Percentiles rank a stretch among this genome's conserved stretches.
phyloP scores from a whole-genome alignment of 2,113 vertebrate species.

The Hypocryptadius cinnamomeus region DNA sequence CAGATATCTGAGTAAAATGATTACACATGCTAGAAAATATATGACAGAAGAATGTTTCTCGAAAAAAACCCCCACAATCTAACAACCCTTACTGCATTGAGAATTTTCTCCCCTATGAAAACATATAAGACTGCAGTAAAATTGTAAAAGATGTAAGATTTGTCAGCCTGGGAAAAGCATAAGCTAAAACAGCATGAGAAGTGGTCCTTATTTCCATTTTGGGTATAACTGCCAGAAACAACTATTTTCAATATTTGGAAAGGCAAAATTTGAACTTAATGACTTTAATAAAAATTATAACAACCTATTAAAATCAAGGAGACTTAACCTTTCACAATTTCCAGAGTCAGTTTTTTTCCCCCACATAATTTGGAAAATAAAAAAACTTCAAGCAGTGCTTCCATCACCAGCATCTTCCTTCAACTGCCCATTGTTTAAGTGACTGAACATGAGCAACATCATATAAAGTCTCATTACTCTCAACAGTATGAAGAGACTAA shows the following conservation, averaged over 20 bases:
- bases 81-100: neutral
- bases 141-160: neutral
- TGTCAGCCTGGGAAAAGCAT: neutral
- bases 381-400: neutral
- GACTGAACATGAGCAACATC: neutral
- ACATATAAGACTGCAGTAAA: neutral
- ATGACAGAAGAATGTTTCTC: neutral
- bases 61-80: neutral
- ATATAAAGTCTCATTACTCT: neutral
- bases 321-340: neutral
- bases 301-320: neutral
- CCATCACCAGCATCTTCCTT: neutral
- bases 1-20: neutral
- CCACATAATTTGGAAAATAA: neutral
- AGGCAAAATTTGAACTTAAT: neutral
- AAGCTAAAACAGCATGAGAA: neutral
- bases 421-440: neutral
- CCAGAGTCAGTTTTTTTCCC: neutral
- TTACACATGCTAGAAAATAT: neutral
- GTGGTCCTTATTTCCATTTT: neutral
- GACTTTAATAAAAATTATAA: neutral
- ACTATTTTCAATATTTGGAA: neutral
- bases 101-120: neutral
- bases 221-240: neutral
- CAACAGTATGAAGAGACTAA: neutral